Base-by-base conservation (phyloP, 2,113 vertebrate species). In the Petroica traversi region DNA sequence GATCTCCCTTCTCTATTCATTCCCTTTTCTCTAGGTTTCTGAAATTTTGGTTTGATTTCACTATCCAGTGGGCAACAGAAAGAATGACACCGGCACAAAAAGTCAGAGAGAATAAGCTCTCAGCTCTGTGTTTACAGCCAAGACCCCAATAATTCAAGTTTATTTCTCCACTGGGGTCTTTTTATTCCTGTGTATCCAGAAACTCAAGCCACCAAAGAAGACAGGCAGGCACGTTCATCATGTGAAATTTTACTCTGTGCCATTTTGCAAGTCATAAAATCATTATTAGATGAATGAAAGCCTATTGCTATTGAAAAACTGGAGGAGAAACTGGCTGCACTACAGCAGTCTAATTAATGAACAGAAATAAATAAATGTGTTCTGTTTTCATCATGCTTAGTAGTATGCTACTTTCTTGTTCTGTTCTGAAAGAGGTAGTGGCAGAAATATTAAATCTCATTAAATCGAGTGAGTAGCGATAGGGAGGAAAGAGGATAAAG, bases 311-410 rank as follows among this genome's bases (percentile, higher is more conserved):
- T 77, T 90, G 51, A 90, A 76, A 88, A 95, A 62, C 45, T 74
- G 75, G 46, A 85, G 64, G 59, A 88, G 88, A 92, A 95, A 62
- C 83, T 95, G 91, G 75, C 78, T 86, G 67, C 75, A 80, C 93
- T 94, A 92, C 90, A 92, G 26, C 20, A 83, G 59, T 77, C 78
- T 94, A 95, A 95, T 96, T 95, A 94, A 96, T 93, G 85, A 95
- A 83, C 51, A 92, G 79, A 74, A 75, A 90, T 94, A 94, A 96
- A 97, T 93, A 92, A 96, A 91, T 51, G 26, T 83, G 41, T 69
- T 92, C 68, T 81, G 51, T 38, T 94, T 17, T 0, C 72, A 51
- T 84, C 59, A 67, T 20, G 59, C 59, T 94, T 91, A 83, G 49
- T 76, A 92, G 85, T 93, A 85, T 66, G 23, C 54, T 79, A 62